phyloP scores from a whole-genome alignment of 2,888 invertebrate genomes.

The Tetranychus truncatus region DNA sequence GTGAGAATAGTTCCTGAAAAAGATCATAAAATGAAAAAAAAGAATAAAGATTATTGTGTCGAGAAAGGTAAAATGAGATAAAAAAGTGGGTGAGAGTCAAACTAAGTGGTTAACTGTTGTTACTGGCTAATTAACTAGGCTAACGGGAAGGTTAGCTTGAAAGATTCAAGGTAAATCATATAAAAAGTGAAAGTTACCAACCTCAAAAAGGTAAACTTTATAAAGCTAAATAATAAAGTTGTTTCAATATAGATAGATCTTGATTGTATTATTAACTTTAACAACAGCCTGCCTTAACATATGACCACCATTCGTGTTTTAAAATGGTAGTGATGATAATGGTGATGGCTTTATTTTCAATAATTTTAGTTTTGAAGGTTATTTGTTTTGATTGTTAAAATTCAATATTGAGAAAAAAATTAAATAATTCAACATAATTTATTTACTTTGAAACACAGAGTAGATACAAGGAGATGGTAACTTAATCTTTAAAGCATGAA shows the following conservation, averaged over 20 bases:
- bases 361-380: background rate
- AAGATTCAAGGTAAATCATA: background rate
- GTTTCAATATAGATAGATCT: background rate
- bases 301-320: background rate
- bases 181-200: background rate
- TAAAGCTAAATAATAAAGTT: background rate
- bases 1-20: background rate
- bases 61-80: background rate
- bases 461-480: too few relatives aligned
- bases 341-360: background rate
- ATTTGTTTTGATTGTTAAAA: background rate
- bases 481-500: too few relatives aligned
- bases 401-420: background rate
- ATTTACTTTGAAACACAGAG: too few relatives aligned
- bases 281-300: background rate
- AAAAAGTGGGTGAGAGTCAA: slow-evolving; percentile 1
- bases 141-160: background rate
- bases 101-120: background rate
- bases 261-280: background rate
- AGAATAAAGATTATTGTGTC: background rate
- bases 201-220: background rate
- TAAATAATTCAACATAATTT: background rate
- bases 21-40: background rate
- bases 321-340: background rate
- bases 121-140: background rate